Conservation (phyloP, 2,888 invertebrate genomes). For the Vanessa cardui region DNA sequence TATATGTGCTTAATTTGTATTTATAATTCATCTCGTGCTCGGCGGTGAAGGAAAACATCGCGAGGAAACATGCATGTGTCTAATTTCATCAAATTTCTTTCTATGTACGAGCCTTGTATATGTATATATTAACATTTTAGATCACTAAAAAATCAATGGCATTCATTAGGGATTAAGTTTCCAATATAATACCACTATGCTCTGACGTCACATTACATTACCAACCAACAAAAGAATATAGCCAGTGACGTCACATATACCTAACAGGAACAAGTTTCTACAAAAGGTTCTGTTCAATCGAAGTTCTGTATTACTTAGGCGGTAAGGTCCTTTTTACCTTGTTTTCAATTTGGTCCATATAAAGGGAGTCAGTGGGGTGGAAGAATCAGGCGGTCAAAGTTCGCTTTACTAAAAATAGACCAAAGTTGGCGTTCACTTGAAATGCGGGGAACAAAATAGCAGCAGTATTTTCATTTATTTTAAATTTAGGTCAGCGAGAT, state of each 20-base stretch:
- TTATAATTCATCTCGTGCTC: no score
- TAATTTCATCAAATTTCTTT: no score
- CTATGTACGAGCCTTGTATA: no score
- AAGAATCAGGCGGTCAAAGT: constrained; percentile 32
- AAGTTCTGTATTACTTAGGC: constrained; percentile 2
- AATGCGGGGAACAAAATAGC: constrained; percentile 25
- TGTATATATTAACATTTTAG: no score
- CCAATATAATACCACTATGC: neutral
- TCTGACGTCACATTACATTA: constrained; percentile 16
- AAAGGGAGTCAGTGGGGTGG: constrained; percentile 30
- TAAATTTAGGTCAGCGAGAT: constrained; percentile 35
- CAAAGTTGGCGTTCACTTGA: constrained; percentile 23
- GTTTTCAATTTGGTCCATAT: constrained; percentile 22
- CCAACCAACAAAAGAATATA: constrained; percentile 21
- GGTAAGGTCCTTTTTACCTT: constrained; percentile 19
- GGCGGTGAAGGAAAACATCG: no score
- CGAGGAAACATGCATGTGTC: no score
- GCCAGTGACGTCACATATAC: constrained; percentile 12
- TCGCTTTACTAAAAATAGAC: constrained; percentile 22
- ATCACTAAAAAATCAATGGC: neutral
- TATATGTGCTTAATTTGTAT: no score
- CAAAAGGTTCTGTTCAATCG: constrained; percentile 17
- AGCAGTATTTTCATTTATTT: constrained; percentile 27
- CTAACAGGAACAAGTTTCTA: constrained; percentile 11
- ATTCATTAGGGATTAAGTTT: neutral